Conservation (phyloP, 2,888 invertebrate species). For the Aphrophora alni region DNA sequence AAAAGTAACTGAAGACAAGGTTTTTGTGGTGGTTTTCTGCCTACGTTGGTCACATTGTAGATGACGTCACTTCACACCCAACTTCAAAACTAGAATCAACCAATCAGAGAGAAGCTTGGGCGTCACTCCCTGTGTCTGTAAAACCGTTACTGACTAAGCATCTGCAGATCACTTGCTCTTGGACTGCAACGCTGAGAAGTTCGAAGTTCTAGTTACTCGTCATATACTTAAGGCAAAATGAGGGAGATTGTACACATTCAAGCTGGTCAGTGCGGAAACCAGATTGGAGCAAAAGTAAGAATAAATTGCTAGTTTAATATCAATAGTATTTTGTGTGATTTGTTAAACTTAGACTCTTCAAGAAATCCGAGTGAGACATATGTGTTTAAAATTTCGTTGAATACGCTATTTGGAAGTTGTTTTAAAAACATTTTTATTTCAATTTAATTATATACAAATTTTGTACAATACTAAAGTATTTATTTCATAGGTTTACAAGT, state of each 20-base stretch:
- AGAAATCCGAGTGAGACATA: too few relatives aligned
- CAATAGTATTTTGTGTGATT: too few relatives aligned
- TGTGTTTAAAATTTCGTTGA: too few relatives aligned
- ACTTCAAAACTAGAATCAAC: conserved; percentile 19
- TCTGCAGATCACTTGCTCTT: conserved; percentile 32
- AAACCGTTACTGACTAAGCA: conserved; percentile 35
- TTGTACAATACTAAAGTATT: too few relatives aligned
- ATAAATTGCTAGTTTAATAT: not conserved
- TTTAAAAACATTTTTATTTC: too few relatives aligned
- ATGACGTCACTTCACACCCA: conserved; percentile 39
- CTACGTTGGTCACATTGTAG: conserved; percentile 36
- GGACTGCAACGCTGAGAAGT: conserved; percentile 34
- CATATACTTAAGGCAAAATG: conserved; percentile 61
- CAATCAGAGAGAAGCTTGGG: conserved; percentile 40
- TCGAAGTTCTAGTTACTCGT: conserved; percentile 32
- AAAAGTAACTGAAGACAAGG: not conserved
- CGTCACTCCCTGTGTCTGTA: conserved; percentile 36
- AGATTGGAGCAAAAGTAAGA: conserved; percentile 88
- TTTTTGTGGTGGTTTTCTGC: conserved; percentile 24
- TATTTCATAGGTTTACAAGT: too few relatives aligned
- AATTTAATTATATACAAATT: too few relatives aligned
- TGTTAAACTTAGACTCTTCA: too few relatives aligned
- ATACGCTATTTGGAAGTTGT: too few relatives aligned
- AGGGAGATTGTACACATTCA: conserved; percentile 93
- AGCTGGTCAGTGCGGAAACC: conserved; percentile 90